Evolutionary conservation across 2,888 invertebrate species (phyloP).

Genomic region (Prostheceraeus crozeri): DNA sequence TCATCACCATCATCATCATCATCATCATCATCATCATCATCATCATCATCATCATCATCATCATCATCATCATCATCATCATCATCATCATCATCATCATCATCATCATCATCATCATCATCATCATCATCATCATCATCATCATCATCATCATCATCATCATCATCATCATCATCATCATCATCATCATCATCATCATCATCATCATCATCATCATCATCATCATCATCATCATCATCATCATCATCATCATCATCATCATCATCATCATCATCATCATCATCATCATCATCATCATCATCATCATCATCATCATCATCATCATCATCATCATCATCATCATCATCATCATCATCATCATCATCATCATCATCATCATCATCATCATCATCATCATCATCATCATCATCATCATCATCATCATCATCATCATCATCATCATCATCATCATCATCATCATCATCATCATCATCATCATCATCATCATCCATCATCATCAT

Average conservation of each 20-base stretch:
- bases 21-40: slow-evolving; percentile 8
- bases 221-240: slow-evolving; percentile 55
- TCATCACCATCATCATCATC: slow-evolving; percentile 42
- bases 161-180: slow-evolving; percentile 37
- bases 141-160: slow-evolving; percentile 36
- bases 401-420: slow-evolving; percentile 8
- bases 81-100: slow-evolving; percentile 4
- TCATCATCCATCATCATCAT: background rate
- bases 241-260: slow-evolving; percentile 42
- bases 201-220: slow-evolving; percentile 38
- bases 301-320: slow-evolving; percentile 8
- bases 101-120: slow-evolving; percentile 1
- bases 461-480: slow-evolving; percentile 8
- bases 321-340: slow-evolving; percentile 4
- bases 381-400: slow-evolving; percentile 29
- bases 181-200: slow-evolving; percentile 38
- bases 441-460: slow-evolving; percentile 4
- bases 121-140: slow-evolving; percentile 8
- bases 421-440: slow-evolving; percentile 1
- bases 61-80: slow-evolving; percentile 8
- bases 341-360: slow-evolving; percentile 1
- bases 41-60: background rate
- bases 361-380: slow-evolving; percentile 8
- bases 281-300: background rate
- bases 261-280: slow-evolving; percentile 8